Conservation (phyloP, 2,888 invertebrate genomes). For the Lycaena phlaeas region DNA sequence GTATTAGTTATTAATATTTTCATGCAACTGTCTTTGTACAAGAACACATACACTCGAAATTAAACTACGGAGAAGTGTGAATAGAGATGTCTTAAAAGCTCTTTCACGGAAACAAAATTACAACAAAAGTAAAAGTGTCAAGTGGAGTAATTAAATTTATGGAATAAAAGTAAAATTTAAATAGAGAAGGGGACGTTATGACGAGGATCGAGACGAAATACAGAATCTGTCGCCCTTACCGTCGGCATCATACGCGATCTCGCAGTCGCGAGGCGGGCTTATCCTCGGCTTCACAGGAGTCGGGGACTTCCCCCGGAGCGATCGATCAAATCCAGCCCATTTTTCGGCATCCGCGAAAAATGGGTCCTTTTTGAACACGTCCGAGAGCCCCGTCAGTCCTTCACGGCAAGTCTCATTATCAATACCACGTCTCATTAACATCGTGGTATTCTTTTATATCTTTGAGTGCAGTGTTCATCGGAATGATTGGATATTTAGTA, state of each 20-base stretch:
- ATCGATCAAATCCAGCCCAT: slow-evolving; percentile 72
- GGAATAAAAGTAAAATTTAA: background rate
- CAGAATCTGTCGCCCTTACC: too few relatives aligned
- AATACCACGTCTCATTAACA: slow-evolving; percentile 31
- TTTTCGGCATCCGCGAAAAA: slow-evolving; percentile 69
- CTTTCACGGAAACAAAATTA: slow-evolving; percentile 33
- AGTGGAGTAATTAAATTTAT: background rate
- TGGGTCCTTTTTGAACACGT: slow-evolving; percentile 63
- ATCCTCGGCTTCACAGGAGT: slow-evolving; percentile 82
- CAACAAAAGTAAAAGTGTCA: background rate
- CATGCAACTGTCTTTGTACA: slow-evolving; percentile 16
- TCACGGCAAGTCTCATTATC: slow-evolving; percentile 63
- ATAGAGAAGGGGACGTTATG: slow-evolving; percentile 30
- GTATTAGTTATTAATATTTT: too few relatives aligned
- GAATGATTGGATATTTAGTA: slow-evolving; percentile 20
- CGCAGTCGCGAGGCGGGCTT: slow-evolving; percentile 78
- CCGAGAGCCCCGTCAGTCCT: slow-evolving; percentile 63
- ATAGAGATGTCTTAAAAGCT: slow-evolving; percentile 45
- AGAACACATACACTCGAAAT: slow-evolving; percentile 58
- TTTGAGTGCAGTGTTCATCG: slow-evolving; percentile 59
- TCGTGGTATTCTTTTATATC: slow-evolving; percentile 16
- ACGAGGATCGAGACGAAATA: too few relatives aligned
- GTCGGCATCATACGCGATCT: slow-evolving; percentile 82
- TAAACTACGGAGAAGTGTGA: slow-evolving; percentile 31
- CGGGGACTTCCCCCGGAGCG: slow-evolving; percentile 75